phyloP scores from a whole-genome alignment of 1,140 invertebrate species.

The Cyclina sinensis region DNA sequence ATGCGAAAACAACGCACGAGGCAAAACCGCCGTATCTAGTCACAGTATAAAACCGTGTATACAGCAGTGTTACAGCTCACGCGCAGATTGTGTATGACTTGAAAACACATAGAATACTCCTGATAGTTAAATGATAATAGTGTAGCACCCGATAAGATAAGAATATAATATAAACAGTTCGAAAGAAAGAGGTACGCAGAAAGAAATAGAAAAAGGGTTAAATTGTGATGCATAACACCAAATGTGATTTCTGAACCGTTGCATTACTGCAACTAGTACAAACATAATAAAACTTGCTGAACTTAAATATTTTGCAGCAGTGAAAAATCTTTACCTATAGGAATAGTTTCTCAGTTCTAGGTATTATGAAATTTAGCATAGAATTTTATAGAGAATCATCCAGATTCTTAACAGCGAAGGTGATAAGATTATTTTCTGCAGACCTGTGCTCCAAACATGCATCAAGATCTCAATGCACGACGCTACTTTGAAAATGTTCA shows the following conservation, averaged over 20 bases:
- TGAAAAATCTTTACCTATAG: no score
- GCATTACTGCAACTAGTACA: neutral
- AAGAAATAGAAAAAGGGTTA: neutral
- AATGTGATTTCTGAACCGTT: constrained; percentile 18
- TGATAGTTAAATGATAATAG: constrained; percentile 12
- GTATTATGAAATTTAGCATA: no score
- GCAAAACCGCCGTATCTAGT: neutral
- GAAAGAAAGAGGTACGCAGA: constrained; percentile 19
- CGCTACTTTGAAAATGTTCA: neutral
- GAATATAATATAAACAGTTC: constrained; percentile 8
- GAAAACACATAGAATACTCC: constrained; percentile 20
- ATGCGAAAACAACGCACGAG: neutral
- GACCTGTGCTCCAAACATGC: neutral
- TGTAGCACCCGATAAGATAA: constrained; percentile 25
- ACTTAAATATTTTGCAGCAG: no score
- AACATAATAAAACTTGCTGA: neutral
- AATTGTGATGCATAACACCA: constrained; percentile 7
- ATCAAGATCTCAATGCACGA: neutral
- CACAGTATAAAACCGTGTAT: neutral
- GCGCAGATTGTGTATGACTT: neutral
- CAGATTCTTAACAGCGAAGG: neutral
- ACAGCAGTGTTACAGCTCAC: neutral
- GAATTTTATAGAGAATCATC: neutral
- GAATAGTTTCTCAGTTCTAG: no score
- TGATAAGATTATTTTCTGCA: constrained; percentile 12